Conservation (phyloP, 2,888 invertebrate species). For the Tridacna gigas region DNA sequence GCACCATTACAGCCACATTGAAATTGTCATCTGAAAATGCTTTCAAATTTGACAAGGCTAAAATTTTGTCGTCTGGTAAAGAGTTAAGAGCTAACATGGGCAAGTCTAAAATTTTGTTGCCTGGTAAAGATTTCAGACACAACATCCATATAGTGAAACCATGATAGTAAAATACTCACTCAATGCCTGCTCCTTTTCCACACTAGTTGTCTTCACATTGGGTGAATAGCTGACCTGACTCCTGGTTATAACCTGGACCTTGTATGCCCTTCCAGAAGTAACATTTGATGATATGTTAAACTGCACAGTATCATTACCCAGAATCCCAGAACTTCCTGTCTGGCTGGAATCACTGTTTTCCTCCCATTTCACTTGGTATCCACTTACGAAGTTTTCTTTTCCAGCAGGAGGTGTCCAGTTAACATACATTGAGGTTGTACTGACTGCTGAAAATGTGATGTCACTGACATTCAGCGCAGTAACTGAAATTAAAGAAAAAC, state of each 20-base stretch:
- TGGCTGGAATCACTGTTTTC: background rate
- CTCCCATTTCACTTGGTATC: background rate
- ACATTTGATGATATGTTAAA: background rate
- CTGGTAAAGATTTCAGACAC: too few relatives aligned
- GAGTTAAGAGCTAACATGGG: background rate
- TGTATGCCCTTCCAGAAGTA: background rate
- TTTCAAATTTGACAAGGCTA: too few relatives aligned
- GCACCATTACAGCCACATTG: too few relatives aligned
- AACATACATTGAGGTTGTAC: background rate
- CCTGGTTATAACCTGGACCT: background rate
- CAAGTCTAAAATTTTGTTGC: background rate
- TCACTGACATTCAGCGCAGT: background rate
- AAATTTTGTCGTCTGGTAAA: background rate
- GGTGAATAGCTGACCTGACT: background rate
- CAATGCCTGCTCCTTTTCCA: slow-evolving; percentile 2
- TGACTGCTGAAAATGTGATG: background rate
- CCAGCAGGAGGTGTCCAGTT: background rate
- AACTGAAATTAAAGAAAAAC: background rate
- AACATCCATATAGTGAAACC: background rate
- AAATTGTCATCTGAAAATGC: too few relatives aligned
- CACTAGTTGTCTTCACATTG: background rate
- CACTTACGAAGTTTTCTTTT: background rate
- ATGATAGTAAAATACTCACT: background rate
- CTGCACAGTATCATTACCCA: too few relatives aligned
- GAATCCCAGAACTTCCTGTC: background rate